Evolutionary conservation across 2,888 invertebrate genomes (phyloP), one percentile per base, ranked within the genome.

Genomic region (Chromoteleia sp.): DNA sequence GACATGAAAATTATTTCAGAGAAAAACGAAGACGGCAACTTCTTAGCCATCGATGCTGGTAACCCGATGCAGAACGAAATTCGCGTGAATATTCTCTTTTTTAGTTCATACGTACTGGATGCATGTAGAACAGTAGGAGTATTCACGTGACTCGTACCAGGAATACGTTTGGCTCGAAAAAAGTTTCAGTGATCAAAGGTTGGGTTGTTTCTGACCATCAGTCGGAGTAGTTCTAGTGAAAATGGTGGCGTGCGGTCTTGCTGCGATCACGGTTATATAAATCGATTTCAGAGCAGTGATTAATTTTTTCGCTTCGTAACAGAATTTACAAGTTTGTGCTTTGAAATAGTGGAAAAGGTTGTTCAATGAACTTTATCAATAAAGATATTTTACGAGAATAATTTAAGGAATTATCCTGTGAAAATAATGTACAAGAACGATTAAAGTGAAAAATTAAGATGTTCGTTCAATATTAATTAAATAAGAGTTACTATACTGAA

Each of bases 111-210:
- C 63, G 65, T 45, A 59, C 68, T 65, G 30, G 48, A 19, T 10
- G 63, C 58, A 70, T 58, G 63, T 70, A 65, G 48, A 77, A 70
- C 77, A 71, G 70, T 70, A 39, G 61, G 61, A 56, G 70, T 63
- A 48, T 71, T 77, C 65, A 77, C 48, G 63, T 70, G 77, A 77
- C 12, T 77, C 70, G 71, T 77, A 65, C 63, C 48, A 41, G 15
- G 70, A 63, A 70, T 56, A 77, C 54, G 76, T 59, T 50, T 48
- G 39, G 36, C 30, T 12, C 45, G 68, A 21, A 65, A 73, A 71
- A 65, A 56, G 48, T 63, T 70, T 12, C 39, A 19, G 10, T 54
- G 63, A 70, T 70, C 70, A 77, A 71, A 70, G 70, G 56, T 56
- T 70, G 45, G 45, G 19, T 70, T 70, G 77, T 70, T 70, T 54